Base-by-base conservation (phyloP, 2,888 invertebrate genomes). In the Hybos culiciformis region DNA sequence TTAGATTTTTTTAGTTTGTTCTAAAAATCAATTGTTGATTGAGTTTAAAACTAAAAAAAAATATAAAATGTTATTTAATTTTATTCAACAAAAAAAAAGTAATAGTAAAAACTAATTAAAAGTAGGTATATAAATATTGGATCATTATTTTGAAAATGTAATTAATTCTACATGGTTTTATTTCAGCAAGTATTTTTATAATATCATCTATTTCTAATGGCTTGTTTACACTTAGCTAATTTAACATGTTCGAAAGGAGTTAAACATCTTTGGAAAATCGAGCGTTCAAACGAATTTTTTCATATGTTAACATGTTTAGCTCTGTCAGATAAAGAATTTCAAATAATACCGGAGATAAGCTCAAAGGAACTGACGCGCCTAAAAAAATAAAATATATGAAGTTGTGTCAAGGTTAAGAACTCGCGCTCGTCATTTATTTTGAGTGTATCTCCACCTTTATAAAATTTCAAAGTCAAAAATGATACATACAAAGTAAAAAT, bases 401-500 rank as follows among this genome's bases (percentile, higher is more conserved):
- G n/a, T n/a, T n/a, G 17, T 32, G 32, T 32, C 15, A 32, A 32
- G 17, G n/a, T n/a, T n/a, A n/a, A n/a, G n/a, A n/a, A n/a, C n/a
- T n/a, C n/a, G n/a, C n/a, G n/a, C n/a, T n/a, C n/a, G n/a, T n/a
- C n/a, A n/a, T n/a, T n/a, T n/a, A n/a, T n/a, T n/a, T n/a, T n/a
- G n/a, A n/a, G n/a, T n/a, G n/a, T n/a, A n/a, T n/a, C n/a, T n/a
- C n/a, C n/a, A n/a, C n/a, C n/a, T n/a, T n/a, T n/a, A n/a, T n/a
- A n/a, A n/a, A n/a, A n/a, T n/a, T 24, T 38, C 38, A 38, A 17
- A 38, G 14, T 38, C 38, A 38, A 38, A 38, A 14, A 24, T 23
- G 9, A 11, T 38, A 24, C 21, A 12, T 32, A 32, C 17, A 24
- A 24, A 24, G 12, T 24, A 17, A 20, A 14, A 24, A 12, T 24